These are phyloP conservation scores for Apantesis nais DNA, from an alignment of 2,888 invertebrate genomes.

Conservation along the genomic window DNA sequence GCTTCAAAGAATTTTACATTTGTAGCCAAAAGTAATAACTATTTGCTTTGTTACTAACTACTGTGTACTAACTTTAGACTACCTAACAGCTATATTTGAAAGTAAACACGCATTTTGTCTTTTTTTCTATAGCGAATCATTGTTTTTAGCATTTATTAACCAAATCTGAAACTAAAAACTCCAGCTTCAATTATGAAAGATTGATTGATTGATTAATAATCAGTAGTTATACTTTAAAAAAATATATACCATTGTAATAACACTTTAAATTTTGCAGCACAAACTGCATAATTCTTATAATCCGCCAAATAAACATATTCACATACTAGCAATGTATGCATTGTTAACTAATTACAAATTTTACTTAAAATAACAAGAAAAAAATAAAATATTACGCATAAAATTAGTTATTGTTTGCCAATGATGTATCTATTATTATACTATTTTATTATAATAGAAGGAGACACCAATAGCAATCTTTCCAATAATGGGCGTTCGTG, in stretches of 20 bases:
- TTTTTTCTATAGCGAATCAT: no score
- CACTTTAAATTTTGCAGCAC: background rate
- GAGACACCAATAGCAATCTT: constrained; percentile 11
- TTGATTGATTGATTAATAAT: background rate
- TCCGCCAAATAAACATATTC: background rate
- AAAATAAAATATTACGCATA: background rate
- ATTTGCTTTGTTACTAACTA: no score
- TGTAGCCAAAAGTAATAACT: background rate
- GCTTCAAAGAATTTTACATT: background rate
- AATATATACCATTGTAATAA: background rate
- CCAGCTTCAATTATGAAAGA: background rate
- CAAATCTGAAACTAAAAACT: background rate
- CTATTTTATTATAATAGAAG: no score
- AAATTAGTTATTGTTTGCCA: background rate
- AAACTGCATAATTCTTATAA: background rate
- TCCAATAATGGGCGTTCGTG: constrained; percentile 16
- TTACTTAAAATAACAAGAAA: background rate
- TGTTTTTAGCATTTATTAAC: no score
- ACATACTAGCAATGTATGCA: no score
- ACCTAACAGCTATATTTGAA: no score
- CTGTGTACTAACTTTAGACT: no score
- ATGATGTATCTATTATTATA: background rate
- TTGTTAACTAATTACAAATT: no score
- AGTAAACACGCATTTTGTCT: no score
- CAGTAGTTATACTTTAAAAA: background rate